These are phyloP conservation scores for Hypotaenidia philippensis DNA, from an alignment of 2,797 vertebrate species.

Conservation along the genomic window DNA sequence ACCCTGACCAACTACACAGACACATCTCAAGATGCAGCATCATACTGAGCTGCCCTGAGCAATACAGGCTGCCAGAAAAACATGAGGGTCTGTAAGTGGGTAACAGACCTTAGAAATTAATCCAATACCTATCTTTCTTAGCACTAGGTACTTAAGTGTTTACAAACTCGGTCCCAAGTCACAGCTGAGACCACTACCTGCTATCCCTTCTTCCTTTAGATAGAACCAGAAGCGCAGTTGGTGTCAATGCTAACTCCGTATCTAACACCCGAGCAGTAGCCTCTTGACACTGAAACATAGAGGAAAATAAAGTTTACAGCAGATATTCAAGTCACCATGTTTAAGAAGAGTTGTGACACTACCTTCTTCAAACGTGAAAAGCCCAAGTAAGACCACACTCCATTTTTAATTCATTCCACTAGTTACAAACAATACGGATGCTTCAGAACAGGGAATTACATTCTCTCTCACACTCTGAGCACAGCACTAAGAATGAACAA, in stretches of 20 bases:
- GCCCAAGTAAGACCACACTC: neutral
- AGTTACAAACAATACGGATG: constrained; percentile 6
- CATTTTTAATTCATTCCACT: constrained; percentile 34
- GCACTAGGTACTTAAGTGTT: too few relatives aligned
- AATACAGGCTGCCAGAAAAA: neutral
- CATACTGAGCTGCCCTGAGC: neutral
- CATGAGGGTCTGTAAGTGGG: neutral
- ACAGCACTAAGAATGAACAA: constrained; percentile 17
- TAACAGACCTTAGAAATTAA: neutral
- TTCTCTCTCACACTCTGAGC: neutral
- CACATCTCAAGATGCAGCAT: too few relatives aligned
- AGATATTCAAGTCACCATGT: neutral
- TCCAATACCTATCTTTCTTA: neutral
- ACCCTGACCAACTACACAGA: too few relatives aligned
- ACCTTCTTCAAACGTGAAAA: neutral
- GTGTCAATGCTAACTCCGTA: neutral
- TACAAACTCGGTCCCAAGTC: too few relatives aligned
- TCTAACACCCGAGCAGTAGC: neutral
- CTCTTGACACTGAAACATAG: neutral
- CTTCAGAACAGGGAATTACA: neutral
- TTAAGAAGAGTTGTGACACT: neutral
- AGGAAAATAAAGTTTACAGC: neutral
- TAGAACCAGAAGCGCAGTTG: neutral
- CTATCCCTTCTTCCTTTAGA: neutral
- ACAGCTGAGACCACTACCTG: neutral